Base-by-base conservation (phyloP, 2,888 invertebrate species). In the Calameuta filiformis region DNA sequence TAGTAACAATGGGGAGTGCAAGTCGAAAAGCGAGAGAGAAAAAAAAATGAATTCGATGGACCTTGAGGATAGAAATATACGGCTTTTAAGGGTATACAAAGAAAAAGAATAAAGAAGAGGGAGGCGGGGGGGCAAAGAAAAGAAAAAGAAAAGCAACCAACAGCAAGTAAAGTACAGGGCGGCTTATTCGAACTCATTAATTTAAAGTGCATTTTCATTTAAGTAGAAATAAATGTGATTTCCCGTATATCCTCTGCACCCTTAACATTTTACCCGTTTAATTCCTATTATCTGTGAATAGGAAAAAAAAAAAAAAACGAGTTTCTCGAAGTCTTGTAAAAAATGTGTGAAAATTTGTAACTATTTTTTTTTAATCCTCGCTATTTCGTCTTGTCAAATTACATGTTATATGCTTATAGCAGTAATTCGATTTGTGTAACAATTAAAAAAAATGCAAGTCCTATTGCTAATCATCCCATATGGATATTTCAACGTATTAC, bases 171-270 rank as follows among this genome's bases (percentile, higher is more conserved):
- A 56, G 56, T 56, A 56, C 56, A 23, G 56, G 56, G 23, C 30
- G 30, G 71, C 71, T 71, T 71, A 34, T 30, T 34, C 71, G 30
- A 34, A 71, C 34, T 71, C 71, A 71, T 71, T 71, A 71, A 71
- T 71, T 71, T 71, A 71, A 34, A 33, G 71, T 71, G 71, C 30
- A 71, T 31, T 34, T 34, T 34, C 31, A 23, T 71, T 71, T 71
- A 30, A 71, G 23, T 71, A 30, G 34, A 71, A 71, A 71, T 34
- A 33, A 71, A 71, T 71, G 56, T 56, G 56, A 23, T 56, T 56
- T 56, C 56, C 9, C 23, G 56, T 23, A 56, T 56, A 23, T 56
- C 56, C 23, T 56, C 40, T 23, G 23, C 23, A 23, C 56, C 1
- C 23, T 56, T 56, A 56, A 56, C 56, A 9, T 56, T 56, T 56